These are phyloP conservation scores for Anas georgica DNA, from an alignment of 2,797 vertebrate genomes.

Conservation along the genomic window DNA sequence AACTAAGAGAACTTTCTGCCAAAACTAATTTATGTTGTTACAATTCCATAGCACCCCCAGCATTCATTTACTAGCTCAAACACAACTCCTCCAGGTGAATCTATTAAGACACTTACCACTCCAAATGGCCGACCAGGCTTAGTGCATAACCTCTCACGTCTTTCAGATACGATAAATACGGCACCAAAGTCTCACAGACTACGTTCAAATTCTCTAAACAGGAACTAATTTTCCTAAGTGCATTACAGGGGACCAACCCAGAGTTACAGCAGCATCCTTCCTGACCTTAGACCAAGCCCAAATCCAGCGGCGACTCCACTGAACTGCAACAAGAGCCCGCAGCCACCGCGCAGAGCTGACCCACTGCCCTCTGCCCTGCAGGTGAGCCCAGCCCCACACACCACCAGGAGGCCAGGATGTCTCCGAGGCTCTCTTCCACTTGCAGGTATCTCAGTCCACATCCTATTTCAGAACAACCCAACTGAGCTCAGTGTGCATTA, in stretches of 20 bases:
- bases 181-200: background rate
- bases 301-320: too few species aligned
- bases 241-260: background rate
- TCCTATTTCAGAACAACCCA: background rate
- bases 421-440: background rate
- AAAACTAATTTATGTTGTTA: background rate
- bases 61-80: background rate
- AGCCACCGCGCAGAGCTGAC: background rate
- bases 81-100: background rate
- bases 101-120: background rate
- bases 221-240: rapidly evolving
- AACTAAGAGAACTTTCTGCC: too few species aligned
- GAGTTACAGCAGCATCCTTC: background rate
- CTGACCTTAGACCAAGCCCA: background rate
- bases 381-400: background rate
- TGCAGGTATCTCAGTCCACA: background rate
- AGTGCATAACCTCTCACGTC: background rate
- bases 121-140: background rate
- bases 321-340: background rate
- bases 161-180: background rate
- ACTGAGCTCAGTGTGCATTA: background rate
- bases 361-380: background rate
- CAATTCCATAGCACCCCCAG: background rate
- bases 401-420: rapidly evolving
- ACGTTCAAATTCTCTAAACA: background rate